These are phyloP conservation scores for Apus apus DNA, from an alignment of 2,113 vertebrate genomes.

Conservation along the genomic window DNA sequence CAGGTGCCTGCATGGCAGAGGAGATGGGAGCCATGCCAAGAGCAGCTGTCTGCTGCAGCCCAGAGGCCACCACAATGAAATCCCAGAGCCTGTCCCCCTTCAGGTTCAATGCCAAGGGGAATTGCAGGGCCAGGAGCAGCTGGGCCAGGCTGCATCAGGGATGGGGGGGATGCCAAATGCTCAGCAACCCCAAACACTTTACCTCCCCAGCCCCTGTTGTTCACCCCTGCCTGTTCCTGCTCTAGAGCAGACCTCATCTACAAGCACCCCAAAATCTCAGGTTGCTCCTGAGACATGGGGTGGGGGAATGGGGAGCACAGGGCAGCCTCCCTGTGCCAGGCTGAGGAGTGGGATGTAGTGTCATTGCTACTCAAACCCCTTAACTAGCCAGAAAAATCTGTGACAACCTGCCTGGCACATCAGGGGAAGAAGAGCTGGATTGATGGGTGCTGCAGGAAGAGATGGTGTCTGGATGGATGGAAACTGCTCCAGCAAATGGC, in stretches of 20 bases:
- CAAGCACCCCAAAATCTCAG: not conserved
- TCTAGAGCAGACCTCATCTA: not conserved
- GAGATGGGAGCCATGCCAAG: not conserved
- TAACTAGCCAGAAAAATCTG: not conserved
- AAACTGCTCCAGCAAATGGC: not conserved
- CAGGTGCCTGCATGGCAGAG: not conserved
- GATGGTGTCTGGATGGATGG: rapidly evolving
- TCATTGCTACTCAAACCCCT: not conserved
- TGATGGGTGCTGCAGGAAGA: not conserved
- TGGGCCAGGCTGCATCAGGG: not conserved
- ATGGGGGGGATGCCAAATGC: not conserved
- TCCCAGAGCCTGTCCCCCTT: not conserved
- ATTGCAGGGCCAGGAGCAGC: not conserved
- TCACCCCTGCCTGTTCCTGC: rapidly evolving
- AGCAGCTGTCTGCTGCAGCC: not conserved
- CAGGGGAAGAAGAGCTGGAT: not conserved
- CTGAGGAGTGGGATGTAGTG: not conserved
- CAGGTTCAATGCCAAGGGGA: not conserved
- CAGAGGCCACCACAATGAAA: not conserved
- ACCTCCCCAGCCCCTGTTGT: no score
- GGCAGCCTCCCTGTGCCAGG: not conserved
- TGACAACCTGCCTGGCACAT: not conserved
- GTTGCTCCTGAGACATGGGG: not conserved
- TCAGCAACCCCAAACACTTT: not conserved
- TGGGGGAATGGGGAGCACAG: not conserved